Evolutionary conservation across 2,797 vertebrate genomes (phyloP), one percentile per base, ranked within the genome.

Genomic region (Eremophila alpestris): DNA sequence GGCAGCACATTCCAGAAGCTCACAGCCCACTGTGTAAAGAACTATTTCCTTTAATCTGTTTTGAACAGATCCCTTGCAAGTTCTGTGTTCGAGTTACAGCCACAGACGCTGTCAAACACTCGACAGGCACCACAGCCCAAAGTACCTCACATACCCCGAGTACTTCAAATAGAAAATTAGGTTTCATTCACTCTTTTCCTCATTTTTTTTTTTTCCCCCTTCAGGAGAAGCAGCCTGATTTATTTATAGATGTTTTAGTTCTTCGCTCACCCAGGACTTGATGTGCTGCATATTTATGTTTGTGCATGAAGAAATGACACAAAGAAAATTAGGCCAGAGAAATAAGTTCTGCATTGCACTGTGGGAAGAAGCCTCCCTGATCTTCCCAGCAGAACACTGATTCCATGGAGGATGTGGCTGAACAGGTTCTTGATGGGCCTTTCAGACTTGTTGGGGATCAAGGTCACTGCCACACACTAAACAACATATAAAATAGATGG

Each of bases 181-280:
- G 80, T 94, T 96, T 95, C 83, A 86, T 91, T 93, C 87, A 88
- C 74, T 95, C 16, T 41, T 62, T 41, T 59, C 7, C 30, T 43
- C n/a, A n/a, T 51, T 63, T 41, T 29, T 38, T 41, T 32, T 40
- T 43, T 32, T 5, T 0, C 0, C 5, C 40, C 87, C 75, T 93
- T 90, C 89, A 94, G 91, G 83, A 96, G 70, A 79, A 87, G 56
- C 52, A 54, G 91, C 30, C 70, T 96, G 89, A 90, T 96, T 96
- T 96, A 96, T 96, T 94, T 94, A 95, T 95, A 93, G 77, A 86
- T 90, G 80, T 82, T 90, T 96, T 86, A 93, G 93, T 85, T 93
- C 92, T 93, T 88, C 0, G 8, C 82, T 96, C 91, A 86, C 80
- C 45, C 93, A 93, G 95, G 95, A 96, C 36, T 88, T 76, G 82